Base-by-base conservation (phyloP, 2,113 vertebrate species). In the Empidonax traillii region DNA sequence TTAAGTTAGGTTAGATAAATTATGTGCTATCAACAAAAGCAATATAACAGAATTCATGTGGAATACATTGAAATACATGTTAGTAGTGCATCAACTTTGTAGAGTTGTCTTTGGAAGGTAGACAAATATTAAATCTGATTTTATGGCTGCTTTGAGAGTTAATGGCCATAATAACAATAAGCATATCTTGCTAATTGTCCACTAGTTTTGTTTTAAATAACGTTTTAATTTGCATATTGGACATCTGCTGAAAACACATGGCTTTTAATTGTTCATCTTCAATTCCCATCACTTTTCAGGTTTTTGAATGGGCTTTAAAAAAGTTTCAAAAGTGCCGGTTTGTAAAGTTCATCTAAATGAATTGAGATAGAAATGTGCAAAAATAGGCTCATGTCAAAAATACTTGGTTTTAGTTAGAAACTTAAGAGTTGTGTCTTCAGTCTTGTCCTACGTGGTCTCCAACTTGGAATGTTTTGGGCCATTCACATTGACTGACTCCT, bases 141-240 rank as follows among this genome's bases (percentile, higher is more conserved):
- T 92, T 71, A 85, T 55, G 69, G n/a, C 76, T 88, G 51, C 68
- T 80, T 69, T 71, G 51, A 72, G 59, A 84, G 73, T 63, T 91
- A 91, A 83, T 88, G 91, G 65, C 81, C 66, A 55, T 72, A 87
- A 69, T 82, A 91, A 95, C 2, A 46, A 63, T 82, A 81, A 85
- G 74, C 25, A 74, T 82, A 35, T 43, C 39, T 66, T 85, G 37
- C 53, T 94, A 92, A 93, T 62, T 91, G 63, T 68, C 75, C 56
- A 72, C 68, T 75, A 65, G 37, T 80, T 88, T 80, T 83, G 52
- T 37, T 87, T 95, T 87, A 66, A 91, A 77, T 90, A 91, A 93
- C 10, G 6, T 63, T 92, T 91, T 68, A 74, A 67, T 94, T 85
- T 83, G 49, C 43, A 71, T 82, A 23, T 77, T 78, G n/a, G 21